Evolutionary conservation across 2,797 vertebrate species (phyloP).

Genomic region (Syngnathus rostellatus): DNA sequence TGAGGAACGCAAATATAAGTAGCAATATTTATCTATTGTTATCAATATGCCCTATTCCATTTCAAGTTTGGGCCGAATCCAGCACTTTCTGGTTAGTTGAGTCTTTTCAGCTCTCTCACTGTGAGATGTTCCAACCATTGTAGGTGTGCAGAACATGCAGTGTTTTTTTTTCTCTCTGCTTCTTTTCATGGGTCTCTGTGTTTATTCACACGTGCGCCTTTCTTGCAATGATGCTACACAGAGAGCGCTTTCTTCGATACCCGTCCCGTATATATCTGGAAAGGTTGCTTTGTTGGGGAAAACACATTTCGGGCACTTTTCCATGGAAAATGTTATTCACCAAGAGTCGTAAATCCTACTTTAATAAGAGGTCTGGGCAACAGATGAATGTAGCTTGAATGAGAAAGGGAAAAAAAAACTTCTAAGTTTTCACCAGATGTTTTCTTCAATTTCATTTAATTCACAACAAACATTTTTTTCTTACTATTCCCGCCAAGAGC

Average conservation of each 20-base stretch:
- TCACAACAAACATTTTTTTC: background rate
- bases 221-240: background rate
- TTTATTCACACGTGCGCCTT: background rate
- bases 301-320: slow-evolving; percentile 31
- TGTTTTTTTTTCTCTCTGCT: too few relatives aligned
- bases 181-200: background rate
- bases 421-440: slow-evolving; percentile 30
- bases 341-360: slow-evolving; percentile 25
- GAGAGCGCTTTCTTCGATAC: slow-evolving; percentile 11
- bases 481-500: background rate
- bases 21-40: background rate
- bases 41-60: background rate
- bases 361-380: slow-evolving; percentile 34
- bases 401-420: background rate
- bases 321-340: slow-evolving; percentile 47
- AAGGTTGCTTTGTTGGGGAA: slow-evolving; percentile 22
- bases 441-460: slow-evolving; percentile 18
- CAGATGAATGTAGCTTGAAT: slow-evolving; percentile 38
- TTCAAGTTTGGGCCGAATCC: too few relatives aligned
- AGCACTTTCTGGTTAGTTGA: too few relatives aligned
- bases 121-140: background rate
- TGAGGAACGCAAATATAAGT: too few relatives aligned
- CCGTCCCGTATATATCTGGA: slow-evolving; percentile 27
- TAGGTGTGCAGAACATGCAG: background rate
- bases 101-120: too few relatives aligned